Conservation (phyloP, 2,113 vertebrate species). For the Tetrao urogallus region DNA sequence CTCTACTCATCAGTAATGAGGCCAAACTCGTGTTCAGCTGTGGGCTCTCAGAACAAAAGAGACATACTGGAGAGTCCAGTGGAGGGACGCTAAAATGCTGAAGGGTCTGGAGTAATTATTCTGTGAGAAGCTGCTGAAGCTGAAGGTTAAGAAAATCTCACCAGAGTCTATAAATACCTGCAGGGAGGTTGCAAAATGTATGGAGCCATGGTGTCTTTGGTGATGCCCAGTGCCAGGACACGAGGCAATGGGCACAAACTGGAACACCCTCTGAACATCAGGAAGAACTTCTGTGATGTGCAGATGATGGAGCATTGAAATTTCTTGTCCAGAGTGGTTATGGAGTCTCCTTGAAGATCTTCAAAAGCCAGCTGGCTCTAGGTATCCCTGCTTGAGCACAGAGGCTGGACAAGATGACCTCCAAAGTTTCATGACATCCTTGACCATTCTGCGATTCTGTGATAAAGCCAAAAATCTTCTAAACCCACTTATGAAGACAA, state of each 20-base stretch:
- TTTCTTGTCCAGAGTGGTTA: too few relatives aligned
- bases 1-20: neutral
- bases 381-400: neutral
- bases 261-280: neutral
- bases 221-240: neutral
- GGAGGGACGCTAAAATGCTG: neutral
- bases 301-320: neutral
- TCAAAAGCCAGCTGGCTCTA: neutral
- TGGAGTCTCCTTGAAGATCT: neutral
- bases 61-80: neutral
- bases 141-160: neutral
- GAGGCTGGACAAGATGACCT: neutral
- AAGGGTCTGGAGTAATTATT: neutral
- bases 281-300: neutral
- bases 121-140: neutral
- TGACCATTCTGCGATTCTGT: neutral
- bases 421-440: neutral
- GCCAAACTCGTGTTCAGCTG: neutral
- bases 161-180: neutral
- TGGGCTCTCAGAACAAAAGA: neutral
- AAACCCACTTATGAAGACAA: neutral
- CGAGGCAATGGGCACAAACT: neutral
- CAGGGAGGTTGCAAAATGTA: neutral
- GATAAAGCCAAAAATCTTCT: slow-evolving; percentile 7
- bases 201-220: neutral